phyloP scores from a whole-genome alignment of 2,888 invertebrate genomes.

The Myathropa florea region DNA sequence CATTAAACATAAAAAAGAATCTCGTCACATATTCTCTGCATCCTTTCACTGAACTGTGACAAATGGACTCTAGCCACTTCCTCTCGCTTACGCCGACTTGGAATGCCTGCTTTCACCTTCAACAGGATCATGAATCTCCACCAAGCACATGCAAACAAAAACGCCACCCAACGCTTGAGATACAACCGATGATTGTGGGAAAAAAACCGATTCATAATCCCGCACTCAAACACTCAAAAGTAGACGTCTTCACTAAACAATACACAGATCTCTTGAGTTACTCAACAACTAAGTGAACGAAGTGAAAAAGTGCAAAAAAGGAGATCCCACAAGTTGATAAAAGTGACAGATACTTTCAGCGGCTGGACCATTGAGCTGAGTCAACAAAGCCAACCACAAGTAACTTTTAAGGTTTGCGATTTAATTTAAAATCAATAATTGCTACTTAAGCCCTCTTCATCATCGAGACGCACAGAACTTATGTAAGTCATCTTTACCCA shows the following conservation, averaged over 20 bases:
- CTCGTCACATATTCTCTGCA: neutral
- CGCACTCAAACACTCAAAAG: neutral
- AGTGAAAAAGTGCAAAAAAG: neutral
- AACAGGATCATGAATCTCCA: neutral
- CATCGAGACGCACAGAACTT: neutral
- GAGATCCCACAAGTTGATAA: neutral
- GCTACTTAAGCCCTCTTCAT: conserved; percentile 5
- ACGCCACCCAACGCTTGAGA: neutral
- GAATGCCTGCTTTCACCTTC: neutral
- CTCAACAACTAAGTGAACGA: neutral
- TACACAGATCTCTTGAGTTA: neutral
- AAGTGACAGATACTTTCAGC: conserved; percentile 3
- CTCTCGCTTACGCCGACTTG: neutral
- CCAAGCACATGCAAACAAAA: neutral
- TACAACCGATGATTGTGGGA: neutral
- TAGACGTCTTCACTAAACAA: neutral
- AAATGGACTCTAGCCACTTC: neutral
- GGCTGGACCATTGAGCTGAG: neutral
- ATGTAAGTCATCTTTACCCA: neutral
- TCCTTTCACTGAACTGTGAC: neutral
- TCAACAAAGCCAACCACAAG: neutral
- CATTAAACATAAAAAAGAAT: neutral
- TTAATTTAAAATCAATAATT: conserved; percentile 11
- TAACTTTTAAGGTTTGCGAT: neutral
- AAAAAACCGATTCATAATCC: neutral